phyloP scores from a whole-genome alignment of 2,113 vertebrate genomes.

The Catharus fuscescens region DNA sequence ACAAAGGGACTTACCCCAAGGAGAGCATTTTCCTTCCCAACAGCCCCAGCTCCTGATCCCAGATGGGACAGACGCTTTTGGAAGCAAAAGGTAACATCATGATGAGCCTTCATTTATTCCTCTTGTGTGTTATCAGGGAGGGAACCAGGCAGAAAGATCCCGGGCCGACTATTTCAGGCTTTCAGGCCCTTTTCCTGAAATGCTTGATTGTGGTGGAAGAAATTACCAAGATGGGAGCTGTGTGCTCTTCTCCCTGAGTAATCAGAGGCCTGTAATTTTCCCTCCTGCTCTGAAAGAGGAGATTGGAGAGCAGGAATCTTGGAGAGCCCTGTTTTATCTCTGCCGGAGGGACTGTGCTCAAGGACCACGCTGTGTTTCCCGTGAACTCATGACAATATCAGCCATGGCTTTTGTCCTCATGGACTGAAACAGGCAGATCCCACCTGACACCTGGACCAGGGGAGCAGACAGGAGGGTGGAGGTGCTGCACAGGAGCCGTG shows the following conservation, averaged over 20 bases:
- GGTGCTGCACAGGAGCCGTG: not conserved
- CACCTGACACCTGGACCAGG: not conserved
- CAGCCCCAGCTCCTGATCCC: not conserved
- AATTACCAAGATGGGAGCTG: constrained; percentile 36
- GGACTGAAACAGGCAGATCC: not conserved
- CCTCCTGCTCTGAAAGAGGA: not conserved
- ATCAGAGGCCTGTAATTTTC: constrained; percentile 57
- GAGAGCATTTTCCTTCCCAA: not conserved
- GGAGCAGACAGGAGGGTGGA: not conserved
- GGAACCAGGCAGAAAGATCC: not conserved
- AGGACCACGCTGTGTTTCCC: not conserved
- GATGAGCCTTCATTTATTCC: not conserved
- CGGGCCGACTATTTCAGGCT: constrained; percentile 11
- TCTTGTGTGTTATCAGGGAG: not conserved
- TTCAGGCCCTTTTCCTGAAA: constrained; percentile 52
- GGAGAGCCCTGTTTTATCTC: not conserved
- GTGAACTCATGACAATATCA: not conserved
- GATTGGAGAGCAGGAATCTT: not conserved
- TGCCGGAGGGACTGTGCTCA: not conserved
- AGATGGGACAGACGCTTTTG: not conserved
- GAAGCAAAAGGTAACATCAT: not conserved
- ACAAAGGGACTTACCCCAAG: not conserved
- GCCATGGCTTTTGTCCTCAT: accelerated
- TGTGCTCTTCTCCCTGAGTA: not conserved
- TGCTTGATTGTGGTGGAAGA: constrained; percentile 51